Base-by-base conservation (phyloP, 2,113 vertebrate species). In the Cyanistes caeruleus region DNA sequence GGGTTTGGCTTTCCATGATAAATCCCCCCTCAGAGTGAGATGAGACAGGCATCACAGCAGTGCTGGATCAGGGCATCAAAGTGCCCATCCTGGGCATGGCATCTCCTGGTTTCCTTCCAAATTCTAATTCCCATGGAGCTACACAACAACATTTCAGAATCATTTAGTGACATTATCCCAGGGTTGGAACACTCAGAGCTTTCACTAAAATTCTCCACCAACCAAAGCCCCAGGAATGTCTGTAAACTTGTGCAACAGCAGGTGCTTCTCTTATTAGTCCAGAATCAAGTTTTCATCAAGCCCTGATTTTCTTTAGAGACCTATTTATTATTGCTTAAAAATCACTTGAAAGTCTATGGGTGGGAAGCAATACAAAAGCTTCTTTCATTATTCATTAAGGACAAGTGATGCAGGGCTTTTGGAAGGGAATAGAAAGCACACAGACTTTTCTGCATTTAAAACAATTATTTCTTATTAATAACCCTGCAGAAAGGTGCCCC, bases 301-400 rank as follows among this genome's bases (percentile, higher is more conserved):
- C 31, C 30, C 21, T 17, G 21, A 23, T 85, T 95, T 90, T 77
- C 75, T 87, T 94, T 79, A 31, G 73, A 80, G 63, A n/a, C 70
- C 59, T 91, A 22, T 87, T 94, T 90, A 93, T 89, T 90, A 70
- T 51, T 90, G 48, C 85, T 88, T 87, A 64, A 86, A 37, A n/a
- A 64, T 63, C 62, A n/a, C 81, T 92, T 93, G 76, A 78, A 86
- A 85, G 63, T 46, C 75, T 43, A 41, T 70, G 75, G 89, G 79
- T 86, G 84, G 87, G 90, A 86, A 96, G 95, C 43, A 70, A 69
- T 87, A 95, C 79, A 85, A 96, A 94, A 94, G 92, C 75, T 52
- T 83, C 72, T 91, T 94, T 89, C 87, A 93, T 96, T 94, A 95
- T 93, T 96, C 88, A 95, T 95, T 96, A 96, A 96, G 90, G 87